A percentile compares a stretch with the other conserved stretches of the same genome.
Evolutionary conservation across 2,797 vertebrate genomes (phyloP).

Genomic region (Gymnopithys bicolor): DNA sequence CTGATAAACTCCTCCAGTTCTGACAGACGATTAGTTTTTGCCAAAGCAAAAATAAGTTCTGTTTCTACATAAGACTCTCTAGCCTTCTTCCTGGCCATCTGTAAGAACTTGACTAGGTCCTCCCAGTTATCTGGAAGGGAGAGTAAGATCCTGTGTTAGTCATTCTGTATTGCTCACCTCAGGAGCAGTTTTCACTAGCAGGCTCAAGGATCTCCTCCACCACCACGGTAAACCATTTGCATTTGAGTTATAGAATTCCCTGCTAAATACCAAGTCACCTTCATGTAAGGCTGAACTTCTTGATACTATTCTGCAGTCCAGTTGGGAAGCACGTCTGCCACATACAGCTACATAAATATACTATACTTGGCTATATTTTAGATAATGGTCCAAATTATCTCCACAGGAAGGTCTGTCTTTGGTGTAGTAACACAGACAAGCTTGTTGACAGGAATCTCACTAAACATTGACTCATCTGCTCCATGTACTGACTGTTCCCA

Average conservation of each 20-base stretch:
- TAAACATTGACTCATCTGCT: background rate
- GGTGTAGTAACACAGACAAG: background rate
- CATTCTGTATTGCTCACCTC: background rate
- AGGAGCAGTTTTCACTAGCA: background rate
- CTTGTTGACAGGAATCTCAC: background rate
- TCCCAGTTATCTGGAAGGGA: slow-evolving; percentile 88
- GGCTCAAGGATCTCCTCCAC: background rate
- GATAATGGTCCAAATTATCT: background rate
- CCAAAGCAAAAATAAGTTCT: slow-evolving; percentile 93
- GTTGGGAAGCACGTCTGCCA: background rate
- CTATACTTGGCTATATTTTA: background rate
- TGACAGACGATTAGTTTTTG: slow-evolving; percentile 92
- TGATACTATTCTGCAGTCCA: background rate
- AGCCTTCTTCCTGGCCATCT: slow-evolving; percentile 94
- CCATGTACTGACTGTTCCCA: background rate
- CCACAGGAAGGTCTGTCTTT: background rate
- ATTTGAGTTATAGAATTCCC: background rate
- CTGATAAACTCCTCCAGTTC: slow-evolving; percentile 87
- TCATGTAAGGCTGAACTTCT: background rate
- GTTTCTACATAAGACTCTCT: slow-evolving; percentile 92
- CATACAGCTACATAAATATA: background rate
- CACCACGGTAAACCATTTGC: background rate
- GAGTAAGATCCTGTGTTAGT: background rate
- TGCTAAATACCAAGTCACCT: background rate
- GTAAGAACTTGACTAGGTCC: slow-evolving; percentile 93